Evolutionary conservation across 2,797 vertebrate genomes (phyloP), one percentile per base, ranked within the genome.

Genomic region (Tympanoctomys barrerae): DNA sequence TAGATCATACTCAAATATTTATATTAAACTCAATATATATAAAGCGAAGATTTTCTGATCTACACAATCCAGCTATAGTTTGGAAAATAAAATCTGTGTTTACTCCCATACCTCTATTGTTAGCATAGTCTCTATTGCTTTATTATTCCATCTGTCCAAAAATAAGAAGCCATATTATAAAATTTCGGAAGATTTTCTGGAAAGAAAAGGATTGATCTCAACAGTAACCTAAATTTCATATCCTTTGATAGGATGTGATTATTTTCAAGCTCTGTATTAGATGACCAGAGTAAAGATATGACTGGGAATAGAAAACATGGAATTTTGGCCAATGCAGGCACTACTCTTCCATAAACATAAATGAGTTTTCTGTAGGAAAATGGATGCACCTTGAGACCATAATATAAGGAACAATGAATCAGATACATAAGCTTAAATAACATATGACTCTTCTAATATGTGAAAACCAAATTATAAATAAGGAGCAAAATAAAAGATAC

Each of bases 91-190:
- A 12, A 26, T 52, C 4, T 49, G 13, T 33, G 14, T n/a, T 81
- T 49, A 19, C 39, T 85, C 80, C 9, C 61, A 13, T 42, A 3
- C 80, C 1, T 33, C 33, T 39, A 3, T 9, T 71, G 5, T 73
- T 78, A 64, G 4, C 0, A 13, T 0, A 42, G 9, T 89, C 31
- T 87, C 83, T 70, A 21, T 54, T 59, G 42, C 5, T 49, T 92
- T 94, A 39, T 80, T 39, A 54, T 24, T 88, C 8, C 54, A 5
- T 73, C 39, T 79, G 39, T 85, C 62, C 61, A 94, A 94, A 94
- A 75, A 83, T 42, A 95, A 89, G 46, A 18, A 84, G 26, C 70
- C 87, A 93, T 18, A 22, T n/a, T 77, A 42, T 42, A 42, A 89
- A 89, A 81, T 85, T 14, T 75, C 24, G 13, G 26, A 79, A 54